Conservation (phyloP, 2,113 vertebrate species). For the Coregonus clupeaformis region DNA sequence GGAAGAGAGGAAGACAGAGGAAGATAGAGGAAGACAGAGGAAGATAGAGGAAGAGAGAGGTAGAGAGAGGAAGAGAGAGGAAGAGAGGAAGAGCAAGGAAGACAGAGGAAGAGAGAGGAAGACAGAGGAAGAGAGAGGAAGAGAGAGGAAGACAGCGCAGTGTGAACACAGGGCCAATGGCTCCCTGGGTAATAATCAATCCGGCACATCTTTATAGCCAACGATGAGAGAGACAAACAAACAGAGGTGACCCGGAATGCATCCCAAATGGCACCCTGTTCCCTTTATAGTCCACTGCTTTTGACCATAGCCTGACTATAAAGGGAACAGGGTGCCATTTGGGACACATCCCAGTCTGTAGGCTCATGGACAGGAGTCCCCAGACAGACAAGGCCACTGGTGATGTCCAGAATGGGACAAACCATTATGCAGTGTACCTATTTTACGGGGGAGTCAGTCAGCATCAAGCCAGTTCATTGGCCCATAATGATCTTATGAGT, state of each 20-base stretch:
- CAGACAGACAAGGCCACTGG: background rate
- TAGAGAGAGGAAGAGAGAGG: too few relatives aligned
- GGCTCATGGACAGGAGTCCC: background rate
- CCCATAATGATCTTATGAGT: background rate
- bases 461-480: background rate
- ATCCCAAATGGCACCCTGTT: too few relatives aligned
- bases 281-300: too few relatives aligned
- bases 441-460: background rate
- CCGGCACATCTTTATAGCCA: background rate
- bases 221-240: too few relatives aligned
- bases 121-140: too few relatives aligned
- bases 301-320: too few relatives aligned
- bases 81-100: too few relatives aligned
- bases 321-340: background rate
- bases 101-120: too few relatives aligned
- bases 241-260: too few relatives aligned
- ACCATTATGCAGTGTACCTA: background rate
- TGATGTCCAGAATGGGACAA: background rate
- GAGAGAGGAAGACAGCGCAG: background rate
- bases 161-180: constrained; percentile 48
- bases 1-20: too few relatives aligned
- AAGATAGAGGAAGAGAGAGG: too few relatives aligned
- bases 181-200: constrained; percentile 57
- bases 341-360: background rate
- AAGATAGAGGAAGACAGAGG: too few relatives aligned